Evolutionary conservation across 2,113 vertebrate genomes (phyloP), one percentile per base, ranked within the genome.

Genomic region (Phylloscopus trochilus): DNA sequence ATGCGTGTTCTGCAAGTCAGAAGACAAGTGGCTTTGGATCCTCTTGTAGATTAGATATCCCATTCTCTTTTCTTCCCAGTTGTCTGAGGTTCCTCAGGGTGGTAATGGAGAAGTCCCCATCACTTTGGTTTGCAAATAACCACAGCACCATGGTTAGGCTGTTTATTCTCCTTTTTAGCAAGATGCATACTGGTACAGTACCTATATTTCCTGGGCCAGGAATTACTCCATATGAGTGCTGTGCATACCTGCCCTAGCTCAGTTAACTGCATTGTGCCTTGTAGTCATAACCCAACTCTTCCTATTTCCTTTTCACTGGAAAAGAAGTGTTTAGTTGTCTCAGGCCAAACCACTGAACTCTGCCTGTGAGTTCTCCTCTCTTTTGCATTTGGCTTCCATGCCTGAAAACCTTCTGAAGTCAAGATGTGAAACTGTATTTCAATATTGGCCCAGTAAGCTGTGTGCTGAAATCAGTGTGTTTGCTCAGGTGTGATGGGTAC

Each of bases 381-480:
- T 77, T 80, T 87, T 30, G 18, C 63, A 9, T 79, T 96, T 92
- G 89, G 44, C 47, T 87, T 93, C 23, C 1, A 2, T 41, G 37
- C 70, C 66, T 76, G 74, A 69, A 41, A 83, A 21, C 21, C 74
- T 87, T 90, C 64, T 86, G 90, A 94, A 91, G 67, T 63, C 31
- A 47, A 91, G 59, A 92, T 81, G 28, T 68, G 75, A 83, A 85
- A 58, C 49, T 74, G 12, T 47, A 53, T 88, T 95, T 90, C 51
- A 63, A 2, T 66, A 53, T n/a, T 77, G 51, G 52, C 82, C 51
- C 62, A 90, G 49, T 60, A 62, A 87, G 47, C 56, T 63, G 37
- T 77, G 26, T 86, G 59, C 68, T 93, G 87, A 90, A 91, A 44
- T 88, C 59, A 37, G 19, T 79, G 7, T 92, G 82, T 95, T 97